Base-by-base conservation (phyloP, 2,888 invertebrate species). In the Dasysyrphus tricinctus region DNA sequence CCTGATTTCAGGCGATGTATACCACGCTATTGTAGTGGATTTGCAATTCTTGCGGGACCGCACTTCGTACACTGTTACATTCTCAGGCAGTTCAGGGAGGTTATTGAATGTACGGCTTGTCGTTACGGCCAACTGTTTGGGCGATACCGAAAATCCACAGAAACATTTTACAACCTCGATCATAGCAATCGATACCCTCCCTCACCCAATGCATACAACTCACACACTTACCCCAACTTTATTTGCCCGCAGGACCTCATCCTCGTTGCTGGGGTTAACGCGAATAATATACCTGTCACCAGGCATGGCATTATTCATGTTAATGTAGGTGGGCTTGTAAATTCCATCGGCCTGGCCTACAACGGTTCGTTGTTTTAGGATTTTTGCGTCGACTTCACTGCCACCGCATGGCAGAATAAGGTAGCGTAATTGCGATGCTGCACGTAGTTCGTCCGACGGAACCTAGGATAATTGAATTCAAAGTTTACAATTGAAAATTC, bases 341-440 rank as follows among this genome's bases (percentile, higher is more conserved):
- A 94, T 92, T 54, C 90, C 91, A 29, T 89, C 90, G 65, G 91
- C 91, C 3, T 90, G 88, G 32, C 91, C 90, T 14, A 94, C 91
- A 29, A 91, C 87, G 63, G 91, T 90, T 5, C 92, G 91, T 77
- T 93, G 92, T 19, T 92, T 90, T 14, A 93, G 90, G 14, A 94
- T 90, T 88, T 93, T 93, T 1, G 94, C 93, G 61, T 93, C 92
- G 1, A 94, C 93, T 63, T 93, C 89, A 93, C 94, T 92, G 57
- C 92, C 92, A 3, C 94, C 94, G 88, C 95, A 95, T 0, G 94
- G 94, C 89, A 94, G 91, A 5, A 95, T 91, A 65, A 94, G 93
- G 70, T 94, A 91, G 2, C 92, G 90, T 82, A 92, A 74, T 47
- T 88, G 70, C 0, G 74, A 59, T 16, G 73, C 19, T 6, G 49